Conservation (phyloP, 2,113 vertebrate species). For the Sapajus apella region DNA sequence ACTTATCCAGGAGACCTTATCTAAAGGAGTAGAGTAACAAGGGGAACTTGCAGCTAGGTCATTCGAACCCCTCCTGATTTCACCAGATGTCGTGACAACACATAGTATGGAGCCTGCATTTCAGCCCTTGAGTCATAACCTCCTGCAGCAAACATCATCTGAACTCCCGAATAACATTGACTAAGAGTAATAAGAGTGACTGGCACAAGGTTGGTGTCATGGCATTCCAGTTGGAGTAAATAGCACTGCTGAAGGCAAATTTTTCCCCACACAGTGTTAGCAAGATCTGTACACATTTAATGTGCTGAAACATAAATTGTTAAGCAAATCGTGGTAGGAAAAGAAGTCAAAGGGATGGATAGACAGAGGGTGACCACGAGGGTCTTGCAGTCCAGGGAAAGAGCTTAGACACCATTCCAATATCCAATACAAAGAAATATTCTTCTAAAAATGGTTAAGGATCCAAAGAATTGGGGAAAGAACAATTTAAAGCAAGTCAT, state of each 20-base stretch:
- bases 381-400: background rate
- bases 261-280: background rate
- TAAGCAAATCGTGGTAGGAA: background rate
- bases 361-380: background rate
- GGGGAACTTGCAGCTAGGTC: background rate
- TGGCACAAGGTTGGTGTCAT: background rate
- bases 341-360: background rate
- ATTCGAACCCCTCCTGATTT: background rate
- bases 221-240: background rate
- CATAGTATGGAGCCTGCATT: background rate
- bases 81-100: background rate
- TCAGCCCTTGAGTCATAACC: background rate
- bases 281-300: background rate
- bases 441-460: conserved; percentile 15
- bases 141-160: background rate
- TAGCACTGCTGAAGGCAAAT: background rate
- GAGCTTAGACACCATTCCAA: background rate
- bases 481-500: background rate
- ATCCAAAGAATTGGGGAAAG: background rate
- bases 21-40: background rate
- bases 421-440: background rate
- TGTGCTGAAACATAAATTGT: background rate
- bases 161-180: background rate
- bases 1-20: background rate
- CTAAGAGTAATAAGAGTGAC: background rate